Evolutionary conservation across 2,797 vertebrate genomes (phyloP), one percentile per base, ranked within the genome.

Genomic region (Capromys pilorides): DNA sequence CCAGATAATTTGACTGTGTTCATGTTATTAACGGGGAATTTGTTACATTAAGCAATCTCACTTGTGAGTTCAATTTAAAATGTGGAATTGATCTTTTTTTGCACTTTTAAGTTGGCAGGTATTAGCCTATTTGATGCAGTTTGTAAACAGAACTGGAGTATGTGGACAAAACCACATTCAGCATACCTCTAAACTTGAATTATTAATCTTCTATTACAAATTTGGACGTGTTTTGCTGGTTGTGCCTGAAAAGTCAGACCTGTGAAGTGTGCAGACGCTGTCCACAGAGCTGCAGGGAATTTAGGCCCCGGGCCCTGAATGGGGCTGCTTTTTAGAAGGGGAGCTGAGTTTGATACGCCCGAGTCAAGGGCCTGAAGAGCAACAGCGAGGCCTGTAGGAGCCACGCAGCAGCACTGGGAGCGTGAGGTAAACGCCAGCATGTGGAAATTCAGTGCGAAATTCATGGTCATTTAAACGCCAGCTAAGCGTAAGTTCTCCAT

Each of bases 1-100:
- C 75, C 16, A 78, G 92, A 51, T 36, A 16, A 28, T 54, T 19
- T 66, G 39, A 51, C 8, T 33, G 19, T 73, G 49, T 33, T 93
- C 69, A 86, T 88, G 67, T 67, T 66, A 93, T 87, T 86, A 87
- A 88, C 2, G 62, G 85, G 85, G 31, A 64, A 89, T 59, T 85
- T 89, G 78, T 66, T 61, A 61, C 31, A 51, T 67, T 91, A 85
- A 66, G 19, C 54, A 91, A 64, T 79, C 78, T 83, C 62, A 86
- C 66, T 94, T 86, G 83, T 80, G 92, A 86, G 92, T 97, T 93
- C 79, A 93, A 90, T 66, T 94, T n/a, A 88, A 82, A 94, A 84
- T 36, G 39, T 28, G 66, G 24, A 73, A 86, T 73, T 90, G 61
- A 54, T 91, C 88, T 67, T 90, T 82, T 67, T 90, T 88, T 75